Percentiles rank a stretch among this genome's conserved stretches.
Conservation (phyloP, 2,113 vertebrate species). For the Macquaria ambigua region DNA sequence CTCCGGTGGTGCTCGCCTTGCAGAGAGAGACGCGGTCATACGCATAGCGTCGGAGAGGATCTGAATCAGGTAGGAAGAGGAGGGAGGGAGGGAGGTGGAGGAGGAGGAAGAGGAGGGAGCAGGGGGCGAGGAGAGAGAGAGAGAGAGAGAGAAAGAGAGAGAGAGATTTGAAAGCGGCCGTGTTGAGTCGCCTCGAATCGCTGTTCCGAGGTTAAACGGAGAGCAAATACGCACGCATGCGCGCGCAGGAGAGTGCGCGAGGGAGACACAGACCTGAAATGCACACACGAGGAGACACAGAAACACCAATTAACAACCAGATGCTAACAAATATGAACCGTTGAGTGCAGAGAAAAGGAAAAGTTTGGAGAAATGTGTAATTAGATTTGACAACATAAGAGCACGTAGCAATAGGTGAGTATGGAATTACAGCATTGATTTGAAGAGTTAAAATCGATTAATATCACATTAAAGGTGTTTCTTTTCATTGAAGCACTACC, state of each 20-base stretch:
- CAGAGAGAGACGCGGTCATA: slow-evolving; percentile 72
- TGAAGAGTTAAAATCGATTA: neutral
- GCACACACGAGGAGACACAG: neutral
- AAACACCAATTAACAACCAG: neutral
- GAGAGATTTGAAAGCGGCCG: slow-evolving; percentile 53
- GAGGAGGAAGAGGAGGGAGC: slow-evolving; percentile 4
- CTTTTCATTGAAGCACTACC: neutral
- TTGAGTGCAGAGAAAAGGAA: too few relatives aligned
- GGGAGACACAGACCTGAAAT: neutral
- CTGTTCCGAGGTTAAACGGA: slow-evolving; percentile 70
- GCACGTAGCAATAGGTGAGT: neutral
- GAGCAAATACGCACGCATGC: slow-evolving; percentile 50
- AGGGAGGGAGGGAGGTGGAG: neutral
- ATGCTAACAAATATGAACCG: neutral
- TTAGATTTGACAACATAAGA: neutral
- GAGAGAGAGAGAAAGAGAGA: slow-evolving; percentile 24
- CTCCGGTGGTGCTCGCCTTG: slow-evolving; percentile 65
- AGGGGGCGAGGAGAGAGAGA: neutral
- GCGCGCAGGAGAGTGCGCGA: neutral
- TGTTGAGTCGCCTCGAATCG: slow-evolving; percentile 44
- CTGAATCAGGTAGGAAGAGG: slow-evolving; percentile 76
- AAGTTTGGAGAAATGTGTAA: neutral
- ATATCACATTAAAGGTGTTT: neutral
- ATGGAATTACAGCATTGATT: neutral
- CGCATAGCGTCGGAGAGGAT: slow-evolving; percentile 79